These are phyloP conservation scores for Lasioglossum lativentre DNA, from an alignment of 2,888 invertebrate species.

Conservation along the genomic window DNA sequence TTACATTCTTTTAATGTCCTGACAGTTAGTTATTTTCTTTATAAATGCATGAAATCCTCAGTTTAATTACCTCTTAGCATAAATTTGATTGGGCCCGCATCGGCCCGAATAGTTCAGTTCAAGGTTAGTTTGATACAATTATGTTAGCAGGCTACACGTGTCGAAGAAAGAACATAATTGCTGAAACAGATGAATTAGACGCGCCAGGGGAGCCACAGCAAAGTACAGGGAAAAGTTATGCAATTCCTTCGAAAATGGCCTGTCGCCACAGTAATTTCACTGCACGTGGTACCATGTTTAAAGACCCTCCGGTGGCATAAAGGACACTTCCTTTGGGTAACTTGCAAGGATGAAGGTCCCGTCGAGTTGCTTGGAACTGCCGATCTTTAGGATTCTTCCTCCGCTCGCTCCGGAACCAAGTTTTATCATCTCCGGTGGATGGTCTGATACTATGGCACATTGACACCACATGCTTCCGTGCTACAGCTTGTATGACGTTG, in stretches of 20 bases:
- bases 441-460: constrained; percentile 1
- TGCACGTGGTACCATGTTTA: background rate
- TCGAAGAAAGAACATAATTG: background rate
- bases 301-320: background rate
- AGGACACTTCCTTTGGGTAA: background rate
- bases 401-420: background rate
- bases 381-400: constrained; percentile 1
- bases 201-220: background rate
- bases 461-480: background rate
- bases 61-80: too few species aligned
- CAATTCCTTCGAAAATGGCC: background rate
- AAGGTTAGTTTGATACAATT: background rate
- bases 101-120: too few species aligned
- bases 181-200: background rate
- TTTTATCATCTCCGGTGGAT: constrained; percentile 2
- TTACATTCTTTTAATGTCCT: too few species aligned
- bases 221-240: background rate
- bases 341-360: background rate
- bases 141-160: background rate
- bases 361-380: background rate
- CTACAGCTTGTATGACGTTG: background rate
- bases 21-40: too few species aligned
- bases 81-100: too few species aligned
- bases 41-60: too few species aligned
- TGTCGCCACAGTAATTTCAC: constrained; percentile 2